Base-by-base conservation (phyloP, 2,888 invertebrate genomes). In the Hyposoter dolosus region DNA sequence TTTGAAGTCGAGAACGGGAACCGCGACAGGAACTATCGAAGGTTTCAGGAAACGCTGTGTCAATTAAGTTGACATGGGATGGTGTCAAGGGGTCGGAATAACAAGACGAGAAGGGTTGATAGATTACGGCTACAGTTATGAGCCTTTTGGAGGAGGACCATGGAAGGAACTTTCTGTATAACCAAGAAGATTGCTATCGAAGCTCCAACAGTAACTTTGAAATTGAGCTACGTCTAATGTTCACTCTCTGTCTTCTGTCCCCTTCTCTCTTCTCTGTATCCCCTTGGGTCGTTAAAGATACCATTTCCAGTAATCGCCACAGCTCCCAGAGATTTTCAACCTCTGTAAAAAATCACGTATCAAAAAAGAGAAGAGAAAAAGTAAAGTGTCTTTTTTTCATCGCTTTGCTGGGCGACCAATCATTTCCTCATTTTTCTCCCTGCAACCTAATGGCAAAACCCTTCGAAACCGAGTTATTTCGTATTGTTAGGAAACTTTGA, bases 151-250 rank as follows among this genome's bases (percentile, higher is more conserved):
- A 56, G 32, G 45, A 76, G 28, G 43, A 76, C 35, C 32, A n/a
- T 19, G 32, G 63, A 66, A 12, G 12, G 23, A 85, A 82, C 68
- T 85, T 77, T 78, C 47, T 65, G 19, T 63, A 82, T 74, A 50
- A 74, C 60, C 40, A 6, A 35, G 69, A 66, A 72, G 82, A 78
- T 82, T 68, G 78, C 53, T 50, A 82, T 78, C 77, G 77, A 74
- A 77, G 82, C 50, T 74, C 60, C 32, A 40, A 65, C 50, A 66
- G 68, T 47, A 82, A 78, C 78, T 82, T 79, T 65, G 78, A 82
- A 82, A 85, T 79, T 79, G 78, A 85, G 82, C 85, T 65, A 28
- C 66, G 69, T 65, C 60, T 28, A 56, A 53, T 75, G 74, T 69
- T 72, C 71, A n/a, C 60, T 68, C 43, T n/a, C 23, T 32, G n/a